These are phyloP conservation scores for Ectobius pallidus DNA, from an alignment of 2,888 invertebrate species.

Conservation along the genomic window DNA sequence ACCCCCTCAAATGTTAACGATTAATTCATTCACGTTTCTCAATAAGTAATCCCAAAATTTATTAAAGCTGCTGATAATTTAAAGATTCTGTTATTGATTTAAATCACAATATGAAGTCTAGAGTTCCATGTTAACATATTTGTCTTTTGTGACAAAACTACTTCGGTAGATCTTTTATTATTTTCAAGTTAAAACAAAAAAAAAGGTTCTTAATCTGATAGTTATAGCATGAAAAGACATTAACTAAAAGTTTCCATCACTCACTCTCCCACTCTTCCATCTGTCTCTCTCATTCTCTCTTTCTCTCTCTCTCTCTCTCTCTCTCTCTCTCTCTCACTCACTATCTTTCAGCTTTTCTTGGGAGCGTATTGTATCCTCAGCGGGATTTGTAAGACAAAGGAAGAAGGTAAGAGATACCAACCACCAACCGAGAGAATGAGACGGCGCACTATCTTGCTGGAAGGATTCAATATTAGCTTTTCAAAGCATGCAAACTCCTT, in stretches of 20 bases:
- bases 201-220: background rate
- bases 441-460: background rate
- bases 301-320: background rate
- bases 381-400: slow-evolving; percentile 23
- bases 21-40: too few relatives aligned
- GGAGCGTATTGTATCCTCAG: background rate
- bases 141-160: too few relatives aligned
- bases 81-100: too few relatives aligned
- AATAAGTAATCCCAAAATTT: too few relatives aligned
- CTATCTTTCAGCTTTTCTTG: background rate
- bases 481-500: slow-evolving; percentile 13
- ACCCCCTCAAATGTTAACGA: too few relatives aligned
- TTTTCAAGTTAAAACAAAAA: background rate
- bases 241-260: background rate
- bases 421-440: background rate
- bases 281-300: background rate
- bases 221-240: slow-evolving; percentile 7
- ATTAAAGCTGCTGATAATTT: too few relatives aligned
- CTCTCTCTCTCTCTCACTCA: background rate
- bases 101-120: too few relatives aligned
- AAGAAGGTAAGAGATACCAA: background rate
- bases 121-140: too few relatives aligned
- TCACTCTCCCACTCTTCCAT: background rate
- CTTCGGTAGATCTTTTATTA: too few relatives aligned
- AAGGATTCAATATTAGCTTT: slow-evolving; percentile 12